Evolutionary conservation across 64 coral and sea anemone genomes (phyloP).

Genomic region (Dendrophyllia cribrosa): DNA sequence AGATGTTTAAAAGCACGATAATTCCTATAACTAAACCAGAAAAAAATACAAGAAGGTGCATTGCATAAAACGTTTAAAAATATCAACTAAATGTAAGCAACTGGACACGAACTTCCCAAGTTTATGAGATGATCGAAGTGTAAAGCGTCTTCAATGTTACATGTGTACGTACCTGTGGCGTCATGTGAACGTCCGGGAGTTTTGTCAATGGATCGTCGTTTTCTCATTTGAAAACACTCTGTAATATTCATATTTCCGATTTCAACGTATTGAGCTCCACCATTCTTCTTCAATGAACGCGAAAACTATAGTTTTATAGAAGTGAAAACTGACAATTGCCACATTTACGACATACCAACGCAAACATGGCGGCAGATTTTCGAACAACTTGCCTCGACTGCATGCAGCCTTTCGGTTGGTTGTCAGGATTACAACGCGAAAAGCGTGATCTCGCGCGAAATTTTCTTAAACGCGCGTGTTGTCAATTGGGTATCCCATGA

Average conservation of each 20-base stretch:
- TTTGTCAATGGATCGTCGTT: slow-evolving; percentile 84
- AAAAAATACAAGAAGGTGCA: too few relatives aligned
- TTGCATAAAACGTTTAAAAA: too few relatives aligned
- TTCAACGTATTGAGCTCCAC: background rate
- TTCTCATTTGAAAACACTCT: slow-evolving; percentile 90
- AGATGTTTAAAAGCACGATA: too few relatives aligned
- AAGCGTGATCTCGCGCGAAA: background rate
- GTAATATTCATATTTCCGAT: slow-evolving; percentile 75
- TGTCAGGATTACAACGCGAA: background rate
- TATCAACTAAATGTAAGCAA: too few relatives aligned
- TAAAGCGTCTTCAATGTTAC: background rate
- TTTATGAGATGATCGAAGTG: too few relatives aligned
- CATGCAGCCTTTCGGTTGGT: background rate
- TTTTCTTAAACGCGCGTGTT: too few relatives aligned
- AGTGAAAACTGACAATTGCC: background rate
- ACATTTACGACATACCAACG: background rate
- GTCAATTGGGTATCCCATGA: too few relatives aligned
- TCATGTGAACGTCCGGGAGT: slow-evolving; percentile 66
- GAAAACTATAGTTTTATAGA: background rate
- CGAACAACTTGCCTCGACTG: slow-evolving; percentile 16
- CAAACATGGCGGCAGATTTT: slow-evolving; percentile 29
- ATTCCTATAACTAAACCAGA: too few relatives aligned
- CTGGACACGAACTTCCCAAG: too few relatives aligned
- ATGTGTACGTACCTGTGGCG: slow-evolving; percentile 5
- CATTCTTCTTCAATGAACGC: background rate